Evolutionary conservation across 2,797 vertebrate genomes (phyloP).

Genomic region (Percopsis omiscomaycus): DNA sequence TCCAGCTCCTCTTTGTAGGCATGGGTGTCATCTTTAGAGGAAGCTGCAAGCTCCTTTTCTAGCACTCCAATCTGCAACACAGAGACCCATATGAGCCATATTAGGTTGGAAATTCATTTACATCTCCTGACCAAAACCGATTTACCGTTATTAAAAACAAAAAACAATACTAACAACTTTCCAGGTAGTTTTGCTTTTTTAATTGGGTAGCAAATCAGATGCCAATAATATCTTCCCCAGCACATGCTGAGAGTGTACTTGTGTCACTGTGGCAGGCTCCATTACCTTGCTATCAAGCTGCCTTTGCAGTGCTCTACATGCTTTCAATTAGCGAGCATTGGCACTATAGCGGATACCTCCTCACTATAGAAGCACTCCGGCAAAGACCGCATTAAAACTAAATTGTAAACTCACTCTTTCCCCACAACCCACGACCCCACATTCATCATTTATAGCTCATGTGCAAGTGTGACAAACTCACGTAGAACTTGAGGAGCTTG

Average conservation of each 20-base stretch:
- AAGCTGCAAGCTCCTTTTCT: conserved; percentile 86
- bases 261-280: neutral
- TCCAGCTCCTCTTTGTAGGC: conserved; percentile 97
- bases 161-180: too few species aligned
- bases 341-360: too few species aligned
- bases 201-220: too few species aligned
- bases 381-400: neutral
- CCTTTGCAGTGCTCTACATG: too few species aligned
- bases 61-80: conserved; percentile 84
- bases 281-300: too few species aligned
- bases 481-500: conserved; percentile 92
- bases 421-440: neutral
- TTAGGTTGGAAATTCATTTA: too few species aligned
- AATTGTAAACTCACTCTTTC: neutral
- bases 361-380: neutral
- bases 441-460: neutral
- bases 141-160: too few species aligned
- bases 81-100: neutral
- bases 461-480: conserved; percentile 68
- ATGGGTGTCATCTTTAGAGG: conserved; percentile 79
- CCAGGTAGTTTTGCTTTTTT: too few species aligned
- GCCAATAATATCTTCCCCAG: too few species aligned
- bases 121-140: too few species aligned
- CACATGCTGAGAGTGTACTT: too few species aligned
- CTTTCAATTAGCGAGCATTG: too few species aligned